These are phyloP conservation scores for Phaedon cochleariae DNA, from an alignment of 2,888 invertebrate species.

Conservation along the genomic window DNA sequence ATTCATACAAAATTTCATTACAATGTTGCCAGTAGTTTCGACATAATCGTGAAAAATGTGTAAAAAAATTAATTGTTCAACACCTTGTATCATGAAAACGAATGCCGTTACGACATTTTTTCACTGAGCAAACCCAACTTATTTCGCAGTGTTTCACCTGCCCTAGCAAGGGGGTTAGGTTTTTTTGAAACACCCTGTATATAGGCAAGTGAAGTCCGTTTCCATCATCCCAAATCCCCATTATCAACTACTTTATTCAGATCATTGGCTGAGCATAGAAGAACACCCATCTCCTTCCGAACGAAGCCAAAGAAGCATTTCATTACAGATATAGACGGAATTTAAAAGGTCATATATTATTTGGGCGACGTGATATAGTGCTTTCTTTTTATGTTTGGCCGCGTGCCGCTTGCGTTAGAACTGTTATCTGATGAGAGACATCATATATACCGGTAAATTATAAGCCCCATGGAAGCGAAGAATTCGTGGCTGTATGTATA, in stretches of 20 bases:
- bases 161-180: too few species aligned
- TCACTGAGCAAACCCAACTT: too few species aligned
- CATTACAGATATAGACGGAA: neutral
- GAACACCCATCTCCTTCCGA: neutral
- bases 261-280: neutral
- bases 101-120: too few species aligned
- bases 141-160: too few species aligned
- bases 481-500: neutral
- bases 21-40: too few species aligned
- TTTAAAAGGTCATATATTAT: neutral
- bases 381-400: neutral
- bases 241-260: neutral
- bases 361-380: neutral
- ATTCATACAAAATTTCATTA: too few species aligned
- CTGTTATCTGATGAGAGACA: slow-evolving; percentile 2
- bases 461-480: neutral
- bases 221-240: neutral
- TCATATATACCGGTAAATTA: neutral
- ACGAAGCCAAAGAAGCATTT: neutral
- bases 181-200: too few species aligned
- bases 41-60: too few species aligned
- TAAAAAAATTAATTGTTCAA: too few species aligned
- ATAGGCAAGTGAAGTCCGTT: too few species aligned
- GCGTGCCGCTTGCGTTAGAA: neutral
- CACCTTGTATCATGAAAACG: too few species aligned